Evolutionary conservation across 2,113 vertebrate species (phyloP).

Genomic region (Dendropsophus ebraccatus): DNA sequence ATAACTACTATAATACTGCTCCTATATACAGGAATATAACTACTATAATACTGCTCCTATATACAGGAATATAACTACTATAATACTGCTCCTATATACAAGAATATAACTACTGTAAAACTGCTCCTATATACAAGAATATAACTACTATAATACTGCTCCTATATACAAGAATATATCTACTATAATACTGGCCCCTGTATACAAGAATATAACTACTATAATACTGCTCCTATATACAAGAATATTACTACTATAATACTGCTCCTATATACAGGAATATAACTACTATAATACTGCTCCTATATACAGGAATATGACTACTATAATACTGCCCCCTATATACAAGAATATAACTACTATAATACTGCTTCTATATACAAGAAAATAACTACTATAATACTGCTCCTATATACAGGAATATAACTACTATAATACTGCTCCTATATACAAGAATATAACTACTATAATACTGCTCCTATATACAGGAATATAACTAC

Average conservation of each 20-base stretch:
- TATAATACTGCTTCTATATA: background rate
- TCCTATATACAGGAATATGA: background rate
- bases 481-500: background rate
- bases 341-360: background rate
- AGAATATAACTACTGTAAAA: no score
- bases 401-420: no score
- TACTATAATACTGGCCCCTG: background rate
- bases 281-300: slow-evolving; percentile 10
- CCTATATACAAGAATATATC: background rate
- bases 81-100: no score
- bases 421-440: no score
- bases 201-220: background rate
- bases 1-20: no score
- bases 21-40: no score
- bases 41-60: no score
- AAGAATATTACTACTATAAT: slow-evolving; percentile 9
- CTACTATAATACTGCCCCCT: background rate
- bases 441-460: no score
- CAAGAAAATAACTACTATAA: no score
- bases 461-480: no score
- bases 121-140: no score
- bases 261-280: background rate
- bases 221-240: background rate
- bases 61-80: no score
- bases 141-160: background rate